Conservation (phyloP, 2,113 vertebrate species). For the Phoenicopterus ruber region DNA sequence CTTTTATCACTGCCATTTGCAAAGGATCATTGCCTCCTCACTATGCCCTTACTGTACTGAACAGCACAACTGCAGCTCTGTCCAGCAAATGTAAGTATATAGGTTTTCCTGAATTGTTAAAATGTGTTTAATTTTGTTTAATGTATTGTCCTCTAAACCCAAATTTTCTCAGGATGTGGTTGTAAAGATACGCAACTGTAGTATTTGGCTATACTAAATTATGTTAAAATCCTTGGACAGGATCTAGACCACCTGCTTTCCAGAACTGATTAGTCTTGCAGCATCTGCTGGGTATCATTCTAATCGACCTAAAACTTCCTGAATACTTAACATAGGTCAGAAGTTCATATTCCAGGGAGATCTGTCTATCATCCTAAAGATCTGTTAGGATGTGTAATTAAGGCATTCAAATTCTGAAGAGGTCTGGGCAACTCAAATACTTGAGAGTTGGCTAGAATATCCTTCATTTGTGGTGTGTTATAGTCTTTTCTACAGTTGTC, state of each 20-base stretch:
- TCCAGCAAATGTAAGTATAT: slow-evolving; percentile 87
- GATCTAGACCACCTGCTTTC: background rate
- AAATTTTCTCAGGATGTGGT: background rate
- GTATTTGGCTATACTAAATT: background rate
- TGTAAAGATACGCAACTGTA: background rate
- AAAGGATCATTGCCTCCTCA: slow-evolving; percentile 97
- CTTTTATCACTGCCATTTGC: slow-evolving; percentile 98
- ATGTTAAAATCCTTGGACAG: background rate
- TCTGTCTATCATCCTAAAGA: background rate
- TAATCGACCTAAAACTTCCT: background rate
- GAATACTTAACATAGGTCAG: background rate
- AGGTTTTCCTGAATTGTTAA: background rate
- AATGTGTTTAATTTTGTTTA: background rate
- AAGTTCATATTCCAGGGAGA: background rate
- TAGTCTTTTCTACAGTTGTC: background rate
- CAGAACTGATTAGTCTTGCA: background rate
- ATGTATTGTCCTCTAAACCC: background rate
- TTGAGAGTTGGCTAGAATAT: background rate
- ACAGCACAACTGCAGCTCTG: slow-evolving; percentile 80
- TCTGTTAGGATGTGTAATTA: background rate
- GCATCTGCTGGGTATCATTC: background rate
- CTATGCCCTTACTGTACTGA: slow-evolving; percentile 92
- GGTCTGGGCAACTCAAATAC: background rate
- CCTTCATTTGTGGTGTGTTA: background rate
- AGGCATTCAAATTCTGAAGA: background rate